Evolutionary conservation across 2,888 invertebrate genomes (phyloP).

Genomic region (Beris morrisii): DNA sequence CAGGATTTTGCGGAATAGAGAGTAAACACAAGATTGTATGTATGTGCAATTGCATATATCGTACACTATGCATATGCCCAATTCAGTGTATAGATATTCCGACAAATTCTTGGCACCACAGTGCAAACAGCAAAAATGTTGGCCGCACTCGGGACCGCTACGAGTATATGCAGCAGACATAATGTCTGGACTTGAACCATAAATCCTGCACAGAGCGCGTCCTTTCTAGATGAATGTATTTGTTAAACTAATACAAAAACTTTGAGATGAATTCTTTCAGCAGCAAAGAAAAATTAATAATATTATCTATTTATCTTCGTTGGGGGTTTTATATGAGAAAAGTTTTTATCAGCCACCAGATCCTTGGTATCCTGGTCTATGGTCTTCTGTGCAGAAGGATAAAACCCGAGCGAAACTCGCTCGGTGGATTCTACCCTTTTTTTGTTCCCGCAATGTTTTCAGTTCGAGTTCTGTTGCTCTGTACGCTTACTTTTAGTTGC

Average conservation of each 20-base stretch:
- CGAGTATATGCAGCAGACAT: slow-evolving; percentile 40
- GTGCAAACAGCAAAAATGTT: slow-evolving; percentile 17
- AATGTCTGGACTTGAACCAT: slow-evolving; percentile 43
- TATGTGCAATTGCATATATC: neutral
- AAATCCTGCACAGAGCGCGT: slow-evolving; percentile 42
- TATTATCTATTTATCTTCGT: slow-evolving; percentile 46
- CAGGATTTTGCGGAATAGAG: slow-evolving; percentile 13
- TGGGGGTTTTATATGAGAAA: slow-evolving; percentile 42
- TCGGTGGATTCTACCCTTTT: slow-evolving; percentile 14
- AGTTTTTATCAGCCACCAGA: slow-evolving; percentile 30
- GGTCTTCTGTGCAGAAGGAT: slow-evolving; percentile 5
- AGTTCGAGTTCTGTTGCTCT: slow-evolving; percentile 22
- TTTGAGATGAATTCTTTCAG: slow-evolving; percentile 45
- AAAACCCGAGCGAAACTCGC: slow-evolving; percentile 20
- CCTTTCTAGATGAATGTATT: slow-evolving; percentile 43
- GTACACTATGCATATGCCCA: neutral
- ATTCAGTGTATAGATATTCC: neutral
- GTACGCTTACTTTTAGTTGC: slow-evolving; percentile 13
- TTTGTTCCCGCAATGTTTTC: slow-evolving; percentile 7
- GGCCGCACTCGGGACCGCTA: slow-evolving; percentile 27
- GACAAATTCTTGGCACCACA: slow-evolving; percentile 25
- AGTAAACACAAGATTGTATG: slow-evolving; percentile 17
- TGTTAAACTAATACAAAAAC: slow-evolving; percentile 45
- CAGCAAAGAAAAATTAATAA: slow-evolving; percentile 45
- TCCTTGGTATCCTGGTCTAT: too few species aligned